A percentile compares a stretch with the other conserved stretches of the same genome.
phyloP scores from a whole-genome alignment of 2,113 vertebrate species.

The Clinocottus analis region DNA sequence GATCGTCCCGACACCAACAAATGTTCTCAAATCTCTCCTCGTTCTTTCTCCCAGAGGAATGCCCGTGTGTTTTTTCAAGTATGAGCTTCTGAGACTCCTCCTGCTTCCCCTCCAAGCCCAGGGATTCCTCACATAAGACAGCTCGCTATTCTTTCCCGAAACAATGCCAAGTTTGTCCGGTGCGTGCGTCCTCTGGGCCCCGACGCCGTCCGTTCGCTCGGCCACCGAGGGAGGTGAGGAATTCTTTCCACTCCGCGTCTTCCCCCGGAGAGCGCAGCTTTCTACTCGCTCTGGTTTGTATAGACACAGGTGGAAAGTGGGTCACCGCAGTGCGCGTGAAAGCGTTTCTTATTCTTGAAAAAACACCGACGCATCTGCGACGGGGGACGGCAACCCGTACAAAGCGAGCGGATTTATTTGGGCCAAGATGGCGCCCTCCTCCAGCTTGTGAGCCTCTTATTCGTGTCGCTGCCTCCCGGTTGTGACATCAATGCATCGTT shows the following conservation, averaged over 20 bases:
- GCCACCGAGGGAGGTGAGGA: conserved; percentile 60
- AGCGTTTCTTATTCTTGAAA: background rate
- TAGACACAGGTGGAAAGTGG: conserved; percentile 70
- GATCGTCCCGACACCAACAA: background rate
- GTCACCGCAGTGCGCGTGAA: conserved; percentile 53
- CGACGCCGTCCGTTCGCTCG: conserved; percentile 58
- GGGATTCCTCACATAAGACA: conserved; percentile 56
- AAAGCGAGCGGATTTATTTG: conserved; percentile 5
- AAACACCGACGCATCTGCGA: conserved; percentile 35
- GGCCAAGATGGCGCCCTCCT: conserved; percentile 19
- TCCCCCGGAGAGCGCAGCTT: conserved; percentile 53
- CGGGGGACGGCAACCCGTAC: background rate
- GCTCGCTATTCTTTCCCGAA: conserved; percentile 42
- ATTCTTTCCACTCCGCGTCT: conserved; percentile 62
- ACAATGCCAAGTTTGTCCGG: conserved; percentile 68
- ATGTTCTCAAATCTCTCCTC: background rate
- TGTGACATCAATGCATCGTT: background rate
- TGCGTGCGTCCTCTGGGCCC: conserved; percentile 40
- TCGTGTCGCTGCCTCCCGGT: background rate
- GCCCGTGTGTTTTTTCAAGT: conserved; percentile 25
- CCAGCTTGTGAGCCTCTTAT: conserved; percentile 12
- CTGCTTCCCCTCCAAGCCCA: conserved; percentile 15
- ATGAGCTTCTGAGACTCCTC: conserved; percentile 26
- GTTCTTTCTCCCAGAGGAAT: conserved; percentile 36
- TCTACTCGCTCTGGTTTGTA: conserved; percentile 56